Base-by-base conservation (phyloP, 1,140 invertebrate genomes). In the Octopus sinensis region DNA sequence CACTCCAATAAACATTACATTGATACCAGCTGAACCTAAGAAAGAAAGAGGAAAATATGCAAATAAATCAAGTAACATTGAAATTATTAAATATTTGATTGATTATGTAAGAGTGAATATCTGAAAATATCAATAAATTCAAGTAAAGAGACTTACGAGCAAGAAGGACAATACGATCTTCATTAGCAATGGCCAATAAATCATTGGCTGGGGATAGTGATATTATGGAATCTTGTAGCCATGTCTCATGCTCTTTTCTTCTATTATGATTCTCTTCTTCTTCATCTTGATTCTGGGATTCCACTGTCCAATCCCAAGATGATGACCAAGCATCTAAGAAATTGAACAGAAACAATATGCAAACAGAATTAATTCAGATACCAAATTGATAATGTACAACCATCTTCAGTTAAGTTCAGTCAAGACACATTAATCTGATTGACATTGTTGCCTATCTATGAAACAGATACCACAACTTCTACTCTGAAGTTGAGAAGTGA, bases 181-280 rank as follows among this genome's bases (percentile, higher is more conserved):
- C 92, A 87, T 93, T 92, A 1, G 93, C 94, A 80, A 96, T 89
- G 10, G 93, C 94, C 81, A 96, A 89, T 56, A 95, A 85, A 88
- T 95, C 95, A 73, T 93, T 93, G 80, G 93, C 93, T 51, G 94
- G 94, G 52, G 94, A 95, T n/a, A 95, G 86, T n/a, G 94, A 93
- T 78, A 95, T 90, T 78, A 92, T 88, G 86, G 94, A 93, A 54
- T 93, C 92, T 84, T 94, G 93, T n/a, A 96, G 88, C 95, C 95
- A 96, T 10, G 78, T 78, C 43, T 79, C 76, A 78, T 78, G 78
- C 1, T 81, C 79, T 30, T 54, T 81, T 54, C 84, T 84, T 30
- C 68, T 77, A 10, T 83, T 80, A 52, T 83, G 82, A 23, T 84
- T 84, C 2, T 71, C 53, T n/a, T 73, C 84, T 43, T 80, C 84